A percentile compares a stretch with the other conserved stretches of the same genome.
phyloP scores from a whole-genome alignment of 2,797 vertebrate species.

The Pseudomugil tenellus region DNA sequence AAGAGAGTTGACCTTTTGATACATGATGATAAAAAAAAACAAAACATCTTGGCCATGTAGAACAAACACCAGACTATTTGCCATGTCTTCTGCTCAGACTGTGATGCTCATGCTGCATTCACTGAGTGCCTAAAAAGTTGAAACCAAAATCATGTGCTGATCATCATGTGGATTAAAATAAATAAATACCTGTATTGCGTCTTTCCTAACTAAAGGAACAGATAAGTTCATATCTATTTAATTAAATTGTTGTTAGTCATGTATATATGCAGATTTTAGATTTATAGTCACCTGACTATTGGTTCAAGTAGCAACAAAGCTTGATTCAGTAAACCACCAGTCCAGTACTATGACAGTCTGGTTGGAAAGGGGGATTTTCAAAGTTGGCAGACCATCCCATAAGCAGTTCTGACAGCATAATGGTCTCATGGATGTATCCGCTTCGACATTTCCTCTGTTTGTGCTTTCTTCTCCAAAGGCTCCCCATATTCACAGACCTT shows the following conservation, averaged over 20 bases:
- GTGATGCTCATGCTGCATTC: too few relatives aligned
- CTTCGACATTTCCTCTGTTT: constrained; percentile 42
- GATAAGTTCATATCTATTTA: too few relatives aligned
- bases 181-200: too few relatives aligned
- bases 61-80: too few relatives aligned
- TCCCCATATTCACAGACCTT: constrained; percentile 18
- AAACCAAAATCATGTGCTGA: too few relatives aligned
- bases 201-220: too few relatives aligned
- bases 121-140: too few relatives aligned
- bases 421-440: constrained; percentile 16
- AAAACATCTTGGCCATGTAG: too few relatives aligned
- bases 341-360: background rate
- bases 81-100: too few relatives aligned
- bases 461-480: constrained; percentile 27
- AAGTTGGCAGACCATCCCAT: background rate
- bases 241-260: background rate
- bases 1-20: too few relatives aligned
- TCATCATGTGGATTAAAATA: too few relatives aligned
- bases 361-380: background rate
- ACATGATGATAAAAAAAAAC: too few relatives aligned
- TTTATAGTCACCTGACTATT: background rate
- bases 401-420: constrained; percentile 1
- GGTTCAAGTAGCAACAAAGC: background rate
- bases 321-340: background rate
- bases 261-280: background rate